phyloP scores from a whole-genome alignment of 2,113 vertebrate species.

The Percopsis transmontana region DNA sequence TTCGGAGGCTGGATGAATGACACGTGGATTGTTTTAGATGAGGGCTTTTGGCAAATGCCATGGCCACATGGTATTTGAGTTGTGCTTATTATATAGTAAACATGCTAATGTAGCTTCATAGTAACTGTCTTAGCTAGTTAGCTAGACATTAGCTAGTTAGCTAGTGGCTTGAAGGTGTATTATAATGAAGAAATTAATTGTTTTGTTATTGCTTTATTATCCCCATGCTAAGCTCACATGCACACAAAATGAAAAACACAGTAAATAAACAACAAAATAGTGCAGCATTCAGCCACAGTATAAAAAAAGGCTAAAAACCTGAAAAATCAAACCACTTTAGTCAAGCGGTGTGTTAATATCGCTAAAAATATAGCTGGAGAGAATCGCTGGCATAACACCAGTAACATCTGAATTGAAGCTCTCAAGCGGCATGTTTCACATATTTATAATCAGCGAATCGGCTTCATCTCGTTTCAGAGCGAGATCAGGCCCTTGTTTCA shows the following conservation, averaged over 20 bases:
- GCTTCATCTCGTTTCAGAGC: constrained; percentile 17
- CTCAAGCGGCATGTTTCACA: neutral
- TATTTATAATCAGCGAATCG: constrained; percentile 27
- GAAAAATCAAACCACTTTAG: too few species aligned
- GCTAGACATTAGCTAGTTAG: too few species aligned
- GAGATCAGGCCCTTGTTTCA: constrained; percentile 34
- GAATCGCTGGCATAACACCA: too few species aligned
- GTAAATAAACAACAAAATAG: neutral
- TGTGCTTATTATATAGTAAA: neutral
- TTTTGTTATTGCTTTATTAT: too few species aligned
- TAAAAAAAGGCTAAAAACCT: too few species aligned
- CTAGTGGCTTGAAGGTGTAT: too few species aligned
- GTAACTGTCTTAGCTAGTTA: too few species aligned
- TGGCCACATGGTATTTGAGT: constrained; percentile 24
- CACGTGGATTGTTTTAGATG: neutral
- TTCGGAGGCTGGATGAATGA: constrained; percentile 27
- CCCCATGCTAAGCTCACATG: neutral
- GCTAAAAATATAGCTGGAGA: too few species aligned
- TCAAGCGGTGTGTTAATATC: too few species aligned
- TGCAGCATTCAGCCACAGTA: too few species aligned
- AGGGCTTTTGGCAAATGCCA: constrained; percentile 10
- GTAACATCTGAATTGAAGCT: neutral
- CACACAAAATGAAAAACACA: neutral
- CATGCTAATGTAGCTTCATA: neutral
- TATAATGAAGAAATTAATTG: too few species aligned